Evolutionary conservation across 2,888 invertebrate genomes (phyloP).

Genomic region (Tholera decimalis): DNA sequence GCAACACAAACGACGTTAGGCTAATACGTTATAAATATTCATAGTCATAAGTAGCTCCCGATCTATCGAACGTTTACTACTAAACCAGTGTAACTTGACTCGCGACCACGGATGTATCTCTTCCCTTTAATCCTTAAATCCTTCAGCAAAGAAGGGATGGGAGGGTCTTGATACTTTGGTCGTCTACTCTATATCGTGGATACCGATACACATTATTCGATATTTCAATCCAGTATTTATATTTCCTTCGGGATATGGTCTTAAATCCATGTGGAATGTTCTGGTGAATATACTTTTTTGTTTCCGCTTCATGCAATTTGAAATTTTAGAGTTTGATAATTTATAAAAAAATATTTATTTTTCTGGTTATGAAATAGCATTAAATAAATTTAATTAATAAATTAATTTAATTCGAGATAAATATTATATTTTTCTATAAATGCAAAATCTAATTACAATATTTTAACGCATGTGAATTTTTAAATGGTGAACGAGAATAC

Average conservation of each 20-base stretch:
- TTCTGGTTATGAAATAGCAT: too few species aligned
- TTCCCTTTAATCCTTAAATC: slow-evolving; percentile 37
- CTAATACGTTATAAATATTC: slow-evolving; percentile 91
- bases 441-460: too few species aligned
- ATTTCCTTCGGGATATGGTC: slow-evolving; percentile 81
- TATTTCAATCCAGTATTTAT: slow-evolving; percentile 89
- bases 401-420: too few species aligned
- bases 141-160: slow-evolving; percentile 40
- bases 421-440: too few species aligned
- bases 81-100: slow-evolving; percentile 70
- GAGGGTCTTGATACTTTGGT: slow-evolving; percentile 70
- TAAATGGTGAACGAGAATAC: too few species aligned
- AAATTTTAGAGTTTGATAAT: neutral
- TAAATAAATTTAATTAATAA: too few species aligned
- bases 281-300: slow-evolving; percentile 65
- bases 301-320: slow-evolving; percentile 34
- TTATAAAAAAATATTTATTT: neutral
- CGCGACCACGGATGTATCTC: slow-evolving; percentile 49
- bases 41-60: slow-evolving; percentile 88
- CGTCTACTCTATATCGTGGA: slow-evolving; percentile 76
- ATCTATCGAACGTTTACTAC: slow-evolving; percentile 86
- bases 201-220: slow-evolving; percentile 87
- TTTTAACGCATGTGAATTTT: too few species aligned
- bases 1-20: slow-evolving; percentile 80
- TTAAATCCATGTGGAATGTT: slow-evolving; percentile 76